Base-by-base conservation (phyloP, 2,888 invertebrate species). In the Pachycephus smyrnensis region DNA sequence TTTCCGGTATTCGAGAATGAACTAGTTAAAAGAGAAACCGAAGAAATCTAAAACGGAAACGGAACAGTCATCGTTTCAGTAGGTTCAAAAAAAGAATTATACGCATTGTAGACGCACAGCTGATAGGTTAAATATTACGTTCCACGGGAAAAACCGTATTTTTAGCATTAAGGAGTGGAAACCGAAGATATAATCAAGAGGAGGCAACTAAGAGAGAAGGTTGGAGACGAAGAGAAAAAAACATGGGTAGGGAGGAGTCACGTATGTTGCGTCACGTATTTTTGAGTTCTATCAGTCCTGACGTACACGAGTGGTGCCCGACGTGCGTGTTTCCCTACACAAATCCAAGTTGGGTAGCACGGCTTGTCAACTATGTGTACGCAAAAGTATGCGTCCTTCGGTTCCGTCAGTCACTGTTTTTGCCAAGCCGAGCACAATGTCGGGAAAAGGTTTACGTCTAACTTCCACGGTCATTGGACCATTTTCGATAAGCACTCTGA, bases 391-490 rank as follows among this genome's bases (percentile, higher is more conserved):
- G 55, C 82, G 86, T 82, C 85, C 86, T 86, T 86, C 85, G 82
- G 82, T 83, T 23, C 35, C 37, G 74, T 23, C 35, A 80, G 80
- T 83, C 83, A 81, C 82, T 80, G 76, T 80, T 68, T 86, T 86
- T 86, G 84, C 84, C 86, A 84, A 85, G 83, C 80, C 76, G 80
- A 82, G 84, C 82, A 81, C 82, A 81, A 84, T 82, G 83, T 55
- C 71, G 75, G 55, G 77, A 75, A 74, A 68, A 73, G 12, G 30
- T 73, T 73, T 30, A 23, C 2, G 15, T 55, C 71, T 31, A 32
- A 12, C 30, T 71, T 71, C 71, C 71, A 71, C 55, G 55, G 55
- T 55, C 55, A 55, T 23, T 23, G 55, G 55, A 9, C 23, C 23
- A 9, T 55, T 55, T 15, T 23, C 9, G 55, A 55, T 55, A 55